Percentiles rank a stretch among this genome's conserved stretches.
Conservation (phyloP, 2,113 vertebrate genomes). For the Boleophthalmus pectinirostris region DNA sequence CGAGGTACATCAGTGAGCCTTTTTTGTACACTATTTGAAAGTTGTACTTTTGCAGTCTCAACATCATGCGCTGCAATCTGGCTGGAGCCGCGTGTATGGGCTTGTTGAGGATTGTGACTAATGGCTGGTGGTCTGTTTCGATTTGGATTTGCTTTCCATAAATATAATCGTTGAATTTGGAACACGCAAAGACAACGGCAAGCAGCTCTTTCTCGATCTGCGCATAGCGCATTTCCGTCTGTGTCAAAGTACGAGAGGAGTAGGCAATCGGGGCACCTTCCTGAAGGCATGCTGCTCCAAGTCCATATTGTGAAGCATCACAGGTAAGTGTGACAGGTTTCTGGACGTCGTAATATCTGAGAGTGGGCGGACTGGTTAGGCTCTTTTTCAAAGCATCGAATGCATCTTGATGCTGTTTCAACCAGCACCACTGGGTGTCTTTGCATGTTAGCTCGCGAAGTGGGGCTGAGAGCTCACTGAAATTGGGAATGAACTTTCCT, state of each 20-base stretch:
- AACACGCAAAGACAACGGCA: neutral
- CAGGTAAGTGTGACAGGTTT: neutral
- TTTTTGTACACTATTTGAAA: neutral
- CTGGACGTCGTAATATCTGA: neutral
- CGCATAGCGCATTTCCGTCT: neutral
- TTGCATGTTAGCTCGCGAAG: neutral
- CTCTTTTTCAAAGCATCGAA: neutral
- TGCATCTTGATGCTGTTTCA: constrained; percentile 5
- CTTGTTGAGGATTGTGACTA: neutral
- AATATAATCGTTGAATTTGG: neutral
- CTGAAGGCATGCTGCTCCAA: neutral
- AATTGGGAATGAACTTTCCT: constrained; percentile 10
- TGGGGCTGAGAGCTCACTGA: neutral
- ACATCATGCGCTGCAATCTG: neutral
- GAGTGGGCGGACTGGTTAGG: neutral
- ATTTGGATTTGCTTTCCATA: too few relatives aligned
- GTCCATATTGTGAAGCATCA: neutral
- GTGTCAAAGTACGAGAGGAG: too few relatives aligned
- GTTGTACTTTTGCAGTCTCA: neutral
- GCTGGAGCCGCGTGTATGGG: neutral
- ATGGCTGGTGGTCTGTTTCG: neutral
- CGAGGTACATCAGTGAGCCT: neutral
- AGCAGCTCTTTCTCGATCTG: neutral
- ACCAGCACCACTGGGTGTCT: constrained; percentile 11
- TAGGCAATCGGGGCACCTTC: too few relatives aligned